These are phyloP conservation scores for Ariolimax columbianus DNA, from an alignment of 2,888 invertebrate species.

Conservation along the genomic window DNA sequence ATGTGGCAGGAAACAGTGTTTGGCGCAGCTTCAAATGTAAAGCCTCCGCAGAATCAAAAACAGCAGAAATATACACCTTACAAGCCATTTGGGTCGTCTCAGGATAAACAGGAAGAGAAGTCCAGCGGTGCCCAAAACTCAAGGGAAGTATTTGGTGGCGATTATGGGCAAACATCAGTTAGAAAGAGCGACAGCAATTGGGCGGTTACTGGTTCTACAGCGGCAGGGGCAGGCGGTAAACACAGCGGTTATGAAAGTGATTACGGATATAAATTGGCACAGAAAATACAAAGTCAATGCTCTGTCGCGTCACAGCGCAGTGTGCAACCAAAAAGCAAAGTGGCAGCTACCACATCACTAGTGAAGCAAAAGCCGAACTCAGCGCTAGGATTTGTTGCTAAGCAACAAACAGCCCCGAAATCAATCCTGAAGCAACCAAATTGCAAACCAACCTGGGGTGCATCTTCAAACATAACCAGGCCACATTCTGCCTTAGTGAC, in stretches of 20 bases:
- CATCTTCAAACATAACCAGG: not conserved
- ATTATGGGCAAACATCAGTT: not conserved
- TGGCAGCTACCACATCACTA: not conserved
- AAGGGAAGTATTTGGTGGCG: not conserved
- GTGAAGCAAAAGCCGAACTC: not conserved
- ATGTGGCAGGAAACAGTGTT: constrained; percentile 31
- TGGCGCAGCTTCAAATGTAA: not conserved
- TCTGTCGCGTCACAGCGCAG: not conserved
- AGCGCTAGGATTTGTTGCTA: not conserved
- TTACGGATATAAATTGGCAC: not conserved
- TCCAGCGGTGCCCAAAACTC: not conserved
- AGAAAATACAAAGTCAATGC: not conserved
- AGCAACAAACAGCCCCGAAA: not conserved
- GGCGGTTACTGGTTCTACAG: not conserved
- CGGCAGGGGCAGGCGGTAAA: not conserved
- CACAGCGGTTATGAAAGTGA: not conserved
- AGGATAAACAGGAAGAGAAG: not conserved
- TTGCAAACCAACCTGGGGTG: not conserved
- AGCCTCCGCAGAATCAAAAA: not conserved
- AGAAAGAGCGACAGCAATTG: constrained; percentile 9
- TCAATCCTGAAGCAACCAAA: constrained; percentile 22
- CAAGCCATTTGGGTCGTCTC: not conserved
- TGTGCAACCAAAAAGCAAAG: not conserved
- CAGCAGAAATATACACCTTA: constrained; percentile 32
- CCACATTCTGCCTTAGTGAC: not conserved